Percentiles rank a stretch among this genome's conserved stretches.
Conservation (phyloP, 1,140 invertebrate species). For the Notospermus geniculatus region DNA sequence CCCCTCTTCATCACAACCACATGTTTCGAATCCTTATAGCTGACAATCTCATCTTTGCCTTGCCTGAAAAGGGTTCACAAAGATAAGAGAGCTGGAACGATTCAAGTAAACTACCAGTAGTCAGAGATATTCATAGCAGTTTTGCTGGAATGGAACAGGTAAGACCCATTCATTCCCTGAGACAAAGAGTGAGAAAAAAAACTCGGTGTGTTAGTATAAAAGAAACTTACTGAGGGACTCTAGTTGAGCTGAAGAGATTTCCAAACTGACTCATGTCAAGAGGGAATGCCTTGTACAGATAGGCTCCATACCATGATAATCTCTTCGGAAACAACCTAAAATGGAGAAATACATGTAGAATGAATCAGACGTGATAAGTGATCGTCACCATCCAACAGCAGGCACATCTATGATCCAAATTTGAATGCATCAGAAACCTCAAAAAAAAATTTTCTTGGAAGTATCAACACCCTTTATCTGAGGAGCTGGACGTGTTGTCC, state of each 20-base stretch:
- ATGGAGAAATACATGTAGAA: too few species aligned
- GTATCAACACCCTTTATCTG: too few species aligned
- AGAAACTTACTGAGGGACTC: slow-evolving; percentile 69
- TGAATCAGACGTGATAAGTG: not conserved
- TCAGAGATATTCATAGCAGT: not conserved
- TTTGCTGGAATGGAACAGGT: not conserved
- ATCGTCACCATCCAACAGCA: not conserved
- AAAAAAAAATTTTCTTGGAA: too few species aligned
- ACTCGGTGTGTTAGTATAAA: too few species aligned
- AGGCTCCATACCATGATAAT: slow-evolving; percentile 77
- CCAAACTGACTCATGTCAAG: slow-evolving; percentile 97
- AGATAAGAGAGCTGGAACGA: too few species aligned
- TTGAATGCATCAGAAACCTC: not conserved
- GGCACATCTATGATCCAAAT: too few species aligned
- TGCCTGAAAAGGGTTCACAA: slow-evolving; percentile 32
- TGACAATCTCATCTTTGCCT: slow-evolving; percentile 73
- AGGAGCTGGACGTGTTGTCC: too few species aligned
- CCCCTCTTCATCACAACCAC: slow-evolving; percentile 83
- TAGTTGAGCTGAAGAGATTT: slow-evolving; percentile 80
- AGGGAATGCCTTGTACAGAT: slow-evolving; percentile 92
- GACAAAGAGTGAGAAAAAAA: too few species aligned
- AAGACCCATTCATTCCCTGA: too few species aligned
- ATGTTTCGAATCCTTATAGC: slow-evolving; percentile 67
- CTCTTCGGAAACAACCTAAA: slow-evolving; percentile 43
- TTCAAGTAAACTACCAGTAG: not conserved